Base-by-base conservation (phyloP, 2,113 vertebrate genomes). In the Macrotus californicus region DNA sequence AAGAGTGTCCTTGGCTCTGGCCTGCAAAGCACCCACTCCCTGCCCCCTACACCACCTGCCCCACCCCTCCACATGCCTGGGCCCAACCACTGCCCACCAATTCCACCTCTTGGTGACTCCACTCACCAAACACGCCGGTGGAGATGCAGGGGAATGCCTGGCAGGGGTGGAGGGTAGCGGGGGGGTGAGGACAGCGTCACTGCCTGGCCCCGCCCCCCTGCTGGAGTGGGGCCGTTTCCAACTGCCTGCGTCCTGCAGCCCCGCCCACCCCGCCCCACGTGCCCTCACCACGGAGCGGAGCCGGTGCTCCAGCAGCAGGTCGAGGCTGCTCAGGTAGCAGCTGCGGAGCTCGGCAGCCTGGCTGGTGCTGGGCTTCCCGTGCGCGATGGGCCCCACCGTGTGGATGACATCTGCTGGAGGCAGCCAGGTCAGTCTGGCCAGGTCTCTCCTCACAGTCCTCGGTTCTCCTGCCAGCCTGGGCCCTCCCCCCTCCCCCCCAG, bases 131-230 rank as follows among this genome's bases (percentile, higher is more conserved):
- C 73, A 99, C 98, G 31, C 99, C 99, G 7, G 99, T 99, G 88
- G 99, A 99, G 98, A 99, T 99, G 97, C 99, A 99, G 7, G 99
- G 99, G 92, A 99, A 99, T 50, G 99, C 99, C 99, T 99, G 98
- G 70, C 77, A 94, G 34, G 31, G 97, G 79, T 2, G 12, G 22
- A 13, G 9, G 4, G 16, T 36, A 73, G 1, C n/a, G n/a, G 21
- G 21, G 54, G 52, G 34, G 21, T 9, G 29, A 34, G n/a, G 54
- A 7, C 73, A 5, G 7, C 0, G 43, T 70, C 85, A 48, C 21
- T 21, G 0, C 21, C 18, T 6, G 18, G 19, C 52, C n/a, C 59
- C 3, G 2, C 56, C 13, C 7, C 5, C 31, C 56, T 6, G 7
- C 29, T 34, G 2, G 9, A 61, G 59, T 59, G 36, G 2, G 26